Evolutionary conservation across 2,797 vertebrate species (phyloP).

Genomic region (Sandelia bainsii): DNA sequence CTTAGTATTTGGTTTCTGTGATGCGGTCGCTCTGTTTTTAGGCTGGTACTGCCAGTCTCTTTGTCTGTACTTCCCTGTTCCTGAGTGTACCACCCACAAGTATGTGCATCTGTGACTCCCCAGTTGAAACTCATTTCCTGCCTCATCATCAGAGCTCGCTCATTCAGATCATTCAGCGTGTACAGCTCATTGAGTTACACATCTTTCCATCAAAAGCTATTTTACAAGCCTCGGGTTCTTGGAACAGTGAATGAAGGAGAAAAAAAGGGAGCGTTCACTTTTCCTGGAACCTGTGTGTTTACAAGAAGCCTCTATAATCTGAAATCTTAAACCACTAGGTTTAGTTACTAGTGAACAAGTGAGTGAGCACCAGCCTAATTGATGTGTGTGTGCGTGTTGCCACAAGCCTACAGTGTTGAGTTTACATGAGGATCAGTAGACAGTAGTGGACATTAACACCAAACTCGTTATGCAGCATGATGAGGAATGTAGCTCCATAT

Average conservation of each 20-base stretch:
- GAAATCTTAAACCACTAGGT: constrained; percentile 61
- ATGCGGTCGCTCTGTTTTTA: background rate
- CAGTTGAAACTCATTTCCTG: constrained; percentile 63
- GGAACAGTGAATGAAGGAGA: constrained; percentile 32
- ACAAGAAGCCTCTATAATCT: constrained; percentile 24
- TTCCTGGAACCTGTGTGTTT: constrained; percentile 40
- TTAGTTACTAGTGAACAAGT: constrained; percentile 44
- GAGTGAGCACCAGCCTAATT: background rate
- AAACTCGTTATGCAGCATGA: constrained; percentile 42
- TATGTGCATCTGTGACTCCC: constrained; percentile 18
- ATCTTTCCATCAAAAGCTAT: constrained; percentile 33
- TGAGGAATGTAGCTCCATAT: constrained; percentile 66
- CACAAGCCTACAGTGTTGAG: constrained; percentile 19
- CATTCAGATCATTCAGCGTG: constrained; percentile 2
- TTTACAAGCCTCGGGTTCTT: constrained; percentile 25
- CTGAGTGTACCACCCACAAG: constrained; percentile 34
- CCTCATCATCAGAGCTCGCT: constrained; percentile 45
- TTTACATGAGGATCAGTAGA: constrained; percentile 55
- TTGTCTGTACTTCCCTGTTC: constrained; percentile 5
- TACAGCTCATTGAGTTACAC: constrained; percentile 63
- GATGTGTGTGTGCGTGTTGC: background rate
- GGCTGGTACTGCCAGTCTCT: background rate
- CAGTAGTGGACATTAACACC: constrained; percentile 40
- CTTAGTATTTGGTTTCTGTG: background rate
- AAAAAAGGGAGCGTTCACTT: constrained; percentile 15